phyloP scores from a whole-genome alignment of 2,113 vertebrate genomes.

The Glaucidium brasilianum region DNA sequence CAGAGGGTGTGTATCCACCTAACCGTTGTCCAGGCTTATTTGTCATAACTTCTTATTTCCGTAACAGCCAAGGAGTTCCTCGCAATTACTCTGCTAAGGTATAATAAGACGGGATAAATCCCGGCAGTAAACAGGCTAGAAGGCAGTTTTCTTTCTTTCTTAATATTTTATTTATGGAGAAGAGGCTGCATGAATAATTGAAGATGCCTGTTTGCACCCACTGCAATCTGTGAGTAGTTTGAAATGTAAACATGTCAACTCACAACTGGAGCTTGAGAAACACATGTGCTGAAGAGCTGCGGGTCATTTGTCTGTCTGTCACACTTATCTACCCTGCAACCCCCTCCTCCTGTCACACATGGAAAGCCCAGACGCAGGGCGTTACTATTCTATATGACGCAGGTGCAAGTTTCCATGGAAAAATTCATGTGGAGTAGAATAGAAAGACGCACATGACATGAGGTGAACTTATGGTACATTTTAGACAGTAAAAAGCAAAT shows the following conservation, averaged over 20 bases:
- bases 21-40: constrained; percentile 11
- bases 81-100: background rate
- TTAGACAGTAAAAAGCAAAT: background rate
- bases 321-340: background rate
- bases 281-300: background rate
- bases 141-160: constrained; percentile 14
- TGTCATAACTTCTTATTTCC: constrained; percentile 16
- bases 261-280: background rate
- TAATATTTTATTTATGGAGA: constrained; percentile 26
- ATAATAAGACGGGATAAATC: background rate
- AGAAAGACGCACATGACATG: background rate
- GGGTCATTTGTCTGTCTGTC: background rate
- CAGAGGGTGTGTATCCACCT: constrained; percentile 3
- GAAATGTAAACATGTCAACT: constrained; percentile 39
- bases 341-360: background rate
- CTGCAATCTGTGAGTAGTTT: constrained; percentile 48
- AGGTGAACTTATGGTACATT: background rate
- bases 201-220: constrained; percentile 46
- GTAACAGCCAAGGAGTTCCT: background rate
- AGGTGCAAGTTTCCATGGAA: constrained; percentile 15
- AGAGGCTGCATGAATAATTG: constrained; percentile 22
- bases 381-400: background rate
- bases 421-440: background rate
- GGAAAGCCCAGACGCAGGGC: background rate
- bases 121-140: background rate